Evolutionary conservation across 1,140 invertebrate species (phyloP).

Genomic region (Atta texana): DNA sequence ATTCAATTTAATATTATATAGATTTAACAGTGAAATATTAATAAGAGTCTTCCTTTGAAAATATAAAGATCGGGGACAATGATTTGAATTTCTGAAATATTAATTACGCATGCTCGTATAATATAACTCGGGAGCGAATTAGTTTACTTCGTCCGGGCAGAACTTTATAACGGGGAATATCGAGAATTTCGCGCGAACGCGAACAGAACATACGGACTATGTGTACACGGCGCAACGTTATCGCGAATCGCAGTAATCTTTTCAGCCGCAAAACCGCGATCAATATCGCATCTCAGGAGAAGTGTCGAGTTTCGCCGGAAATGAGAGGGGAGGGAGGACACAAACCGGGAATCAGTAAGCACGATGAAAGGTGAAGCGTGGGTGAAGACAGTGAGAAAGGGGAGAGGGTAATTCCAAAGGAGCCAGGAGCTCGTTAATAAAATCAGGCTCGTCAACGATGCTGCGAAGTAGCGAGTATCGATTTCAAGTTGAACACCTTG

Average conservation of each 20-base stretch:
- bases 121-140: background rate
- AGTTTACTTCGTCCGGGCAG: background rate
- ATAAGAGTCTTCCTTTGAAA: too few species aligned
- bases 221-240: slow-evolving; percentile 57
- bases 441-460: slow-evolving; percentile 48
- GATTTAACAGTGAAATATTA: too few species aligned
- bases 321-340: slow-evolving; percentile 14
- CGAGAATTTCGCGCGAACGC: background rate
- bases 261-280: slow-evolving; percentile 72
- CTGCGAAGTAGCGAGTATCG: slow-evolving; percentile 50
- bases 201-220: slow-evolving; percentile 20
- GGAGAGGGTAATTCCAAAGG: background rate
- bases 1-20: too few species aligned
- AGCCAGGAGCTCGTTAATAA: slow-evolving; percentile 57
- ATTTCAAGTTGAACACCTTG: slow-evolving; percentile 56
- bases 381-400: background rate
- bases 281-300: slow-evolving; percentile 71
- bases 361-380: slow-evolving; percentile 7
- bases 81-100: background rate
- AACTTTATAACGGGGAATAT: background rate
- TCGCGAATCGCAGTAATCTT: slow-evolving; percentile 72
- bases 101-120: background rate
- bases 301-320: slow-evolving; percentile 72
- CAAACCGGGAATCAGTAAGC: slow-evolving; percentile 39
- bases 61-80: background rate